Evolutionary conservation across 2,113 vertebrate genomes (phyloP).

Genomic region (Hepsetus odoe): DNA sequence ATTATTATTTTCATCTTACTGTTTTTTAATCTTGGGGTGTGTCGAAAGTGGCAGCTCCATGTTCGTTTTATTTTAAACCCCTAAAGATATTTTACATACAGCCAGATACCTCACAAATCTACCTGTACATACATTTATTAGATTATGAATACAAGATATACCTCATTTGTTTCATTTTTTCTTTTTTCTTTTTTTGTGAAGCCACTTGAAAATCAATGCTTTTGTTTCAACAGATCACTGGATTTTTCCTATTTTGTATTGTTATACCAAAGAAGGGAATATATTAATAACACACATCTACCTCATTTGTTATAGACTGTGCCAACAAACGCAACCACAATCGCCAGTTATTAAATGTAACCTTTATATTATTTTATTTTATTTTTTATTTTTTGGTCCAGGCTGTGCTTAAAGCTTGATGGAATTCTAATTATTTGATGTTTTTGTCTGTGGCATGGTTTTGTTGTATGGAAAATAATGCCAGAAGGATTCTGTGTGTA

Average conservation of each 20-base stretch:
- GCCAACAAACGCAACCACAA: conserved; percentile 68
- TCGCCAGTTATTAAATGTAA: conserved; percentile 58
- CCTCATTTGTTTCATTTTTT: conserved; percentile 71
- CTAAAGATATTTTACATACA: conserved; percentile 58
- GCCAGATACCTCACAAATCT: conserved; percentile 70
- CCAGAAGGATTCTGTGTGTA: conserved; percentile 54
- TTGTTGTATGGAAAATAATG: conserved; percentile 42
- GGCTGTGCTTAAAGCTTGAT: conserved; percentile 53
- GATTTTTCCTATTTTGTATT: conserved; percentile 68
- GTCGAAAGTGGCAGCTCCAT: conserved; percentile 52
- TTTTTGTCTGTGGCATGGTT: conserved; percentile 46
- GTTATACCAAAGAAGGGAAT: conserved; percentile 79
- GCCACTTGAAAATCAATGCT: conserved; percentile 67
- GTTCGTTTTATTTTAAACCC: conserved; percentile 37
- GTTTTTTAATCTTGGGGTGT: conserved; percentile 54
- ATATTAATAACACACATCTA: conserved; percentile 77
- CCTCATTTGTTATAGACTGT: conserved; percentile 80
- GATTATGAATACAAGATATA: conserved; percentile 71
- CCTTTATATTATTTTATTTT: not conserved
- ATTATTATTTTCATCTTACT: conserved; percentile 58
- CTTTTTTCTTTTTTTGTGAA: conserved; percentile 64
- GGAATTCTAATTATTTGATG: conserved; percentile 55
- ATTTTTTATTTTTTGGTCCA: conserved; percentile 37
- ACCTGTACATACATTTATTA: conserved; percentile 68
- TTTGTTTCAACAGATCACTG: conserved; percentile 70